Evolutionary conservation across 2,113 vertebrate genomes (phyloP).

Genomic region (Ondatra zibethicus): DNA sequence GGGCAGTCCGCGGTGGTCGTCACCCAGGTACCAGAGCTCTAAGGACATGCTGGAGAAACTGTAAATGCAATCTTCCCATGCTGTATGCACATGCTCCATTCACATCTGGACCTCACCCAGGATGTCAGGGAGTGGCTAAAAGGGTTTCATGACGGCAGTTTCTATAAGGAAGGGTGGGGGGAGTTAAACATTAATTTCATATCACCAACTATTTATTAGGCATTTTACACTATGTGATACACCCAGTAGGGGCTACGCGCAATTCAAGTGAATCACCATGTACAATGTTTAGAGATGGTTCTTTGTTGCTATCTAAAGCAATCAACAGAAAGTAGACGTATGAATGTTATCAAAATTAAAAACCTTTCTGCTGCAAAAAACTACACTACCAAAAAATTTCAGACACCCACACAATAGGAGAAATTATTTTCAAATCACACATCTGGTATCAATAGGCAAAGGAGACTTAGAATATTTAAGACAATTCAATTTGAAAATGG

Average conservation of each 20-base stretch:
- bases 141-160: slow-evolving; percentile 71
- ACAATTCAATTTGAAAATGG: neutral
- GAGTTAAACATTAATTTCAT: slow-evolving; percentile 32
- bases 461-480: slow-evolving; percentile 8
- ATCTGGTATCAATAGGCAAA: slow-evolving; percentile 20
- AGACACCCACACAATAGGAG: slow-evolving; percentile 1
- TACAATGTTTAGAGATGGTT: slow-evolving; percentile 40
- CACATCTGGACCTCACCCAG: slow-evolving; percentile 52
- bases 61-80: slow-evolving; percentile 60
- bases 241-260: slow-evolving; percentile 3
- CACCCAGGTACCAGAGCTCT: neutral
- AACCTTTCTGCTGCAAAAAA: neutral
- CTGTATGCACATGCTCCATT: slow-evolving; percentile 50
- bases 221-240: slow-evolving; percentile 32
- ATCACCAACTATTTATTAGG: slow-evolving; percentile 12
- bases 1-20: neutral
- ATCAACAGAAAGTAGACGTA: neutral
- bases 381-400: neutral
- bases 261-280: slow-evolving; percentile 3
- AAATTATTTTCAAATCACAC: slow-evolving; percentile 14
- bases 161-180: slow-evolving; percentile 69
- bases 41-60: slow-evolving; percentile 71
- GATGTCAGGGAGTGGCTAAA: slow-evolving; percentile 54
- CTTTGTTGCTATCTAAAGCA: slow-evolving; percentile 15
- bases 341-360: neutral